Base-by-base conservation (phyloP, 2,888 invertebrate species). In the Drosophila birchii region DNA sequence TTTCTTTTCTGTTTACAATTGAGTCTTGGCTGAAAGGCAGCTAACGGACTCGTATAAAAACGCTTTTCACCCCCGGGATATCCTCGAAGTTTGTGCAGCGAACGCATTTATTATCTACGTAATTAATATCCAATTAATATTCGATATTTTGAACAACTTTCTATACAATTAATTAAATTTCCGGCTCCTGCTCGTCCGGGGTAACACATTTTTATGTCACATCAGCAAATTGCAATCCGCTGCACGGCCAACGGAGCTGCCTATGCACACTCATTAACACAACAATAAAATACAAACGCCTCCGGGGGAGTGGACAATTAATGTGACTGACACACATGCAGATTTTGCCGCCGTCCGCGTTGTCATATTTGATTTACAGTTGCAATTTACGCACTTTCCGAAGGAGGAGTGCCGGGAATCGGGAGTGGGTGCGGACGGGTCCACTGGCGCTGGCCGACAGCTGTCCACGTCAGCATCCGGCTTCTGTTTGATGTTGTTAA, bases 401-500 rank as follows among this genome's bases (percentile, higher is more conserved):
- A 56, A 47, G 61, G 54, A 51, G 54, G 53, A 41, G 63, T 45
- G 14, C 26, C 32, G 39, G 55, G 26, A 51, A 51, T 29, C 41
- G 9, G 47, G 59, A 26, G 51, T 32, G 23, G 23, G 47, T 29
- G 47, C n/a, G 47, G 49, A 49, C 47, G 43, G 47, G 59, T 14
- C 54, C 51, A 26, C 29, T 49, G 59, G 47, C 23, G 29, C 83
- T 41, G 67, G 56, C 75, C 68, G 78, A 85, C 82, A 87, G 82
- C 82, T 88, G 88, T 81, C 84, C 77, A 81, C 74, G 73, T 83
- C 85, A 86, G 86, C 75, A 77, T 75, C 58, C 75, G 76, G 81
- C 86, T 84, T 85, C 90, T 92, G 90, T 92, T 92, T 92, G 92
- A 92, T 92, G 92, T 92, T 92, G 91, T 92, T 92, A 92, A 92